Percentiles rank a stretch among this genome's conserved stretches.
Evolutionary conservation across 2,888 invertebrate genomes (phyloP).

Genomic region (Tinea trinotella): DNA sequence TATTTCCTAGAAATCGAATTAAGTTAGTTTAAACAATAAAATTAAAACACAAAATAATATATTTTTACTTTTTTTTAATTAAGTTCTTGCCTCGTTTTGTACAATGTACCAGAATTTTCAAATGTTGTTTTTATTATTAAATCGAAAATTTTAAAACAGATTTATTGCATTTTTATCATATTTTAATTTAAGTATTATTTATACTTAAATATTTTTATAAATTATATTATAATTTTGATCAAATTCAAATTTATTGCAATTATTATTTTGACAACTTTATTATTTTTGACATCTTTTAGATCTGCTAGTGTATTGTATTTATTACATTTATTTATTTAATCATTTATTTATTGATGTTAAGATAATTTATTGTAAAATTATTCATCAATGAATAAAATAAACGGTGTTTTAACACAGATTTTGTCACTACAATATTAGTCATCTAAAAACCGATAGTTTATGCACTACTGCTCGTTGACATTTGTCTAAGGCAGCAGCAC

Average conservation of each 20-base stretch:
- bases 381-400: no score
- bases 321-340: not conserved
- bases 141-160: constrained; percentile 27
- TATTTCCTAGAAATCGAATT: constrained; percentile 35
- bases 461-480: no score
- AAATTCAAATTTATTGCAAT: constrained; percentile 5
- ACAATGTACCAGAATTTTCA: constrained; percentile 10
- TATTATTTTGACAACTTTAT: not conserved
- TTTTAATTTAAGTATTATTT: constrained; percentile 23
- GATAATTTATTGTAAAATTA: no score
- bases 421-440: no score
- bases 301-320: constrained; percentile 47
- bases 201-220: not conserved
- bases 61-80: constrained; percentile 27
- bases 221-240: not conserved
- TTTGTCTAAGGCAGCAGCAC: no score
- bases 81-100: constrained; percentile 21
- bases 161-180: constrained; percentile 30
- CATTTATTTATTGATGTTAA: not conserved
- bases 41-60: constrained; percentile 24
- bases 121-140: constrained; percentile 20
- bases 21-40: constrained; percentile 35
- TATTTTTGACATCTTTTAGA: constrained; percentile 32
- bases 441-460: no score
- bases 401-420: no score